Conservation (phyloP, 2,888 invertebrate species). For the Drosophila cyrtoloma region DNA sequence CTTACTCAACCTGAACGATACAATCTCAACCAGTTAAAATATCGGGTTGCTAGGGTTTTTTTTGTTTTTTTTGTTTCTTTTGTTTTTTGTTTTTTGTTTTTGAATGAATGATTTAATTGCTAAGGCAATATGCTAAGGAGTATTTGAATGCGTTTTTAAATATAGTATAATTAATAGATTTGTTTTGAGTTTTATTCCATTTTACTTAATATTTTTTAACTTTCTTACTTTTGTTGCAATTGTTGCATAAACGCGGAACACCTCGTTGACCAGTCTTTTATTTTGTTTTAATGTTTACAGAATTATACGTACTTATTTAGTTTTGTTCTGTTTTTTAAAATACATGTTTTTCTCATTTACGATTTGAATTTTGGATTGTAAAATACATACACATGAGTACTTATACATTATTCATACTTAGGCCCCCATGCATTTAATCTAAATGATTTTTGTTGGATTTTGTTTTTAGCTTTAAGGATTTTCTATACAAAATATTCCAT, state of each 20-base stretch:
- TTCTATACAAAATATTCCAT: slow-evolving; percentile 76
- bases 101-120: slow-evolving; percentile 11
- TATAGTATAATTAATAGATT: slow-evolving; percentile 38
- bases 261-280: slow-evolving; percentile 86
- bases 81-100: background rate
- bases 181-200: slow-evolving; percentile 47
- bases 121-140: slow-evolving; percentile 21
- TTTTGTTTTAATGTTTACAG: slow-evolving; percentile 79
- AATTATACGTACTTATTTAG: slow-evolving; percentile 48
- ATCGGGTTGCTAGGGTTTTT: slow-evolving; percentile 12
- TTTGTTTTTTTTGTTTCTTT: background rate
- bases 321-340: slow-evolving; percentile 51
- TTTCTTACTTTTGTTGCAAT: slow-evolving; percentile 69
- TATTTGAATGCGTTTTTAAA: slow-evolving; percentile 23
- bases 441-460: slow-evolving; percentile 40
- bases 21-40: slow-evolving; percentile 23
- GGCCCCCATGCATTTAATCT: slow-evolving; percentile 48
- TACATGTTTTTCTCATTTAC: slow-evolving; percentile 47
- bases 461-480: slow-evolving; percentile 58
- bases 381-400: slow-evolving; percentile 58
- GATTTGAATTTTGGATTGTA: slow-evolving; percentile 55
- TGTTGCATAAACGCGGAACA: slow-evolving; percentile 85
- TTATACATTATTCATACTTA: slow-evolving; percentile 38
- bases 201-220: slow-evolving; percentile 52
- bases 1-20: slow-evolving; percentile 33